Evolutionary conservation across 2,888 invertebrate species (phyloP).

Genomic region (Cordilura impudica): DNA sequence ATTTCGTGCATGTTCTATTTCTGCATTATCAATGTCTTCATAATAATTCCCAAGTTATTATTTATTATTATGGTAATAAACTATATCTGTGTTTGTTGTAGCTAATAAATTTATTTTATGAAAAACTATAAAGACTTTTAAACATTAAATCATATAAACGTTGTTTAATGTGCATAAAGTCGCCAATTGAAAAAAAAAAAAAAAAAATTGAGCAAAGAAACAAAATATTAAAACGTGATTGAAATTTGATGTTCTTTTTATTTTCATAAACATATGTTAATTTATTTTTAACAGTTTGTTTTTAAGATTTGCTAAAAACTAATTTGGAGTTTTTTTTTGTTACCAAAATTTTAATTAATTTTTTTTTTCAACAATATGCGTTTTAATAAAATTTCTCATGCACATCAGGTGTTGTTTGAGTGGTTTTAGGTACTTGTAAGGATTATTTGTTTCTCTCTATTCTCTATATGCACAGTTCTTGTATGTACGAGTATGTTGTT

Average conservation of each 20-base stretch:
- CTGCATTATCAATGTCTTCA: neutral
- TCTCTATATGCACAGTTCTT: neutral
- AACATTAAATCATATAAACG: conserved; percentile 53
- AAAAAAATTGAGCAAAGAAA: conserved; percentile 20
- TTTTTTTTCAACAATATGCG: neutral
- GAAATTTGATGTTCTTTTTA: conserved; percentile 32
- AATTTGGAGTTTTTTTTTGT: neutral
- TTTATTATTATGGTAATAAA: neutral
- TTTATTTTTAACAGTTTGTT: conserved; percentile 39
- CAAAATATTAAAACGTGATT: conserved; percentile 52
- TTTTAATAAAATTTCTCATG: conserved; percentile 51
- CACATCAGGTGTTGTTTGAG: conserved; percentile 40
- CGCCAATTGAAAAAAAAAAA: conserved; percentile 43
- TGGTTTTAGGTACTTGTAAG: conserved; percentile 34
- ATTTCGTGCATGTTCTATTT: neutral
- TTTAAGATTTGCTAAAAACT: neutral
- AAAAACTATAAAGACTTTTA: conserved; percentile 38
- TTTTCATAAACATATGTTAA: conserved; percentile 31
- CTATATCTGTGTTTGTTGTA: neutral
- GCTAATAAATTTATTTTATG: neutral
- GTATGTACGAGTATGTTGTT: neutral
- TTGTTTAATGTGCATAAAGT: conserved; percentile 51
- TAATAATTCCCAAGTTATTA: neutral
- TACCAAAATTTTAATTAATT: neutral
- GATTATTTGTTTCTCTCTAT: conserved; percentile 60